Evolutionary conservation across 2,797 vertebrate species (phyloP).

Genomic region (Propithecus deckenii): DNA sequence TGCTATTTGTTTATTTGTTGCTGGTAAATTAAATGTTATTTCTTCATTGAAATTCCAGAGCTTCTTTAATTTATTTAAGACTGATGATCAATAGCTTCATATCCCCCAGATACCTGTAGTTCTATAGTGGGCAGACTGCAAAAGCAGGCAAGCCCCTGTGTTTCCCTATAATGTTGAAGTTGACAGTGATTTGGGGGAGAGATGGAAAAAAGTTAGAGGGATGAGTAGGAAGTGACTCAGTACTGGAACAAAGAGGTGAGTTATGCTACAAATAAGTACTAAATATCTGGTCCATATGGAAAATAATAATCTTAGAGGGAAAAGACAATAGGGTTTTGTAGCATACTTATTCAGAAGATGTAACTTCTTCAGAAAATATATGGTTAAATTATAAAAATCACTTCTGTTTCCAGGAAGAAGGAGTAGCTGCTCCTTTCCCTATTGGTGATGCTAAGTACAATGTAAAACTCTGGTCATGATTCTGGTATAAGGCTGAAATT

Average conservation of each 20-base stretch:
- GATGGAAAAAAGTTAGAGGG: background rate
- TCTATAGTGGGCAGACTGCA: background rate
- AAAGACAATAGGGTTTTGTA: background rate
- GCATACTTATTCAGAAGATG: background rate
- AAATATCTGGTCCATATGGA: background rate
- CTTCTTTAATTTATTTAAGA: background rate
- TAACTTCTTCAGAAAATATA: background rate
- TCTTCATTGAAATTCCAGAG: background rate
- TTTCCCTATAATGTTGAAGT: background rate
- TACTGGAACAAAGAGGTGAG: background rate
- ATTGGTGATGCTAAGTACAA: background rate
- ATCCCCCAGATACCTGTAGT: background rate
- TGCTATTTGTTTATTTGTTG: background rate
- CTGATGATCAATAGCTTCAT: background rate
- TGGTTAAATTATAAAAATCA: background rate
- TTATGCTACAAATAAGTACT: background rate
- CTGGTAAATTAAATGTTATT: background rate
- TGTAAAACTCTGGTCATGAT: background rate
- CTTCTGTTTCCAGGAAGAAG: background rate
- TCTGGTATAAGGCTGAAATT: background rate
- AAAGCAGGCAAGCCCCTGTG: background rate
- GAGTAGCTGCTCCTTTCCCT: background rate
- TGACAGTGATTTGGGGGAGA: background rate
- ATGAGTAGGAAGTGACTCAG: background rate
- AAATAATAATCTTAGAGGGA: background rate